Base-by-base conservation (phyloP, 2,113 vertebrate genomes). In the Clupea harengus region DNA sequence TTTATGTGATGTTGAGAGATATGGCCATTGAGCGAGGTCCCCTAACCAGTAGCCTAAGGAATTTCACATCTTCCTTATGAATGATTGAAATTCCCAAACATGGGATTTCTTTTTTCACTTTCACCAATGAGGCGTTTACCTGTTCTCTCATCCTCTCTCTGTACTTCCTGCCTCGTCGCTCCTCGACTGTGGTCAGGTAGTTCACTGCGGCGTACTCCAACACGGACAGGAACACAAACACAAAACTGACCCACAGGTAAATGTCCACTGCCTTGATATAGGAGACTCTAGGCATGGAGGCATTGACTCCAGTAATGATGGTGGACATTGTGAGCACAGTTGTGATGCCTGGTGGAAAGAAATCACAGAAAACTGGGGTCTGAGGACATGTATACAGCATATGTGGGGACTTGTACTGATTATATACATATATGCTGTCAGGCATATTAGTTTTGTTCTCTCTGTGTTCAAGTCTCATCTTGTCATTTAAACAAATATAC, bases 281-380 rank as follows among this genome's bases (percentile, higher is more conserved):
- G 82, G 95, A 96, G 52, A 96, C 95, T 17, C 95, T 86, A 13
- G 95, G 95, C 95, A 96, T 96, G 28, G 95, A 96, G 0, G 95
- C 95, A 32, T 96, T 96, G 15, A 96, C 94, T 4, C 95, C 95
- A 0, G 95, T 96, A 92, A 97, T 97, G 92, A 97, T 97, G 91
- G 97, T 97, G 90, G 96, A 97, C 96, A 97, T 97, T 88, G 97
- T 99, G 87, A 99, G 94, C 91, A 98, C 97, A 0, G 97, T 99
- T 22, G 96, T 98, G 92, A 98, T 99, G 44, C 97, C 97, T 99
- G 90, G 22, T 1, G 18, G 78, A 80, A 83, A 85, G 81, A 81
- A 57, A 82, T 7, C 39, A 87, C 44, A 83, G 22, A 84, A 39
- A 45, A 84, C 28, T n/a, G 46, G 78, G 39, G 64, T 13, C 10